These are phyloP conservation scores for Romanomermis culicivorax DNA, from an alignment of 2,888 invertebrate species.

Conservation along the genomic window DNA sequence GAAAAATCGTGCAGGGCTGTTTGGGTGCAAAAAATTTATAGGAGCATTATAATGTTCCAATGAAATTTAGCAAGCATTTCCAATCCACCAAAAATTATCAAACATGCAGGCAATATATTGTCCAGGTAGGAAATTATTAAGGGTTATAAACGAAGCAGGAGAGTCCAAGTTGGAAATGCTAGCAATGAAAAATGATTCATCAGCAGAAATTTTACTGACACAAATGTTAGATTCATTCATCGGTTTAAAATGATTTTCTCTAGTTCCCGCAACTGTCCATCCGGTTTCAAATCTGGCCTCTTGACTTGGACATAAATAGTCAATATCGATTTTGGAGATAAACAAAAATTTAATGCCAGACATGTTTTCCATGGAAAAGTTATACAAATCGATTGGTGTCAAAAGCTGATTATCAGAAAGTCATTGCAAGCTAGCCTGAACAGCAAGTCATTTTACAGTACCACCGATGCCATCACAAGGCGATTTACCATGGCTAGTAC, in stretches of 20 bases:
- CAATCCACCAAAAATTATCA: not conserved
- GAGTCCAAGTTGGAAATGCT: not conserved
- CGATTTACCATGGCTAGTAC: too few relatives aligned
- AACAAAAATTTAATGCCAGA: not conserved
- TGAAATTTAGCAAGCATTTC: not conserved
- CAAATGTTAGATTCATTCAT: not conserved
- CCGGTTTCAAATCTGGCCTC: not conserved
- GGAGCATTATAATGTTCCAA: not conserved
- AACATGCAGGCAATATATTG: not conserved
- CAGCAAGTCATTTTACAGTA: slow-evolving; percentile 12
- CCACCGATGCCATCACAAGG: slow-evolving; percentile 19
- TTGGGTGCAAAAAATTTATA: not conserved
- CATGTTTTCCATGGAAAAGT: not conserved
- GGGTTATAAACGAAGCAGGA: not conserved
- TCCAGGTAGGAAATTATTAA: not conserved
- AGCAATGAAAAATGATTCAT: not conserved
- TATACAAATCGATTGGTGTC: not conserved
- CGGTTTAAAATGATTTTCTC: not conserved
- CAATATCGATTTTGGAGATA: not conserved
- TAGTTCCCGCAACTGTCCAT: not conserved
- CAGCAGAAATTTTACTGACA: not conserved
- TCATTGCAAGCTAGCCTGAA: slow-evolving; percentile 9
- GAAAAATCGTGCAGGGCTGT: not conserved
- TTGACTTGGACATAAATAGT: not conserved
- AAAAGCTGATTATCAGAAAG: not conserved